Percentiles rank a stretch among this genome's conserved stretches.
phyloP scores from a whole-genome alignment of 2,113 vertebrate genomes.

The Asarcornis scutulata region DNA sequence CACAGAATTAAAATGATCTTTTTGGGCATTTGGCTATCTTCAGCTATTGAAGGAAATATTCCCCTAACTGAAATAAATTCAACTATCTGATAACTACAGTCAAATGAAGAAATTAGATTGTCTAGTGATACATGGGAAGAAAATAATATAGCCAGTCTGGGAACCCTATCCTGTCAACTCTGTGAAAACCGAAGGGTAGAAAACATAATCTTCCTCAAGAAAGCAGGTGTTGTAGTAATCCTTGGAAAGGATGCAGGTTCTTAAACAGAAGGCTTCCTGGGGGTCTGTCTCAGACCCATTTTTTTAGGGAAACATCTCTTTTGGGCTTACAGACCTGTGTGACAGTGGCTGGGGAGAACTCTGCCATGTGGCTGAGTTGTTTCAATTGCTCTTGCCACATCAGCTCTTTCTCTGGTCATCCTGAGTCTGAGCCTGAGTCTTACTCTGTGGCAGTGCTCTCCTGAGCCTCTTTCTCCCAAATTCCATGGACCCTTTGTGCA shows the following conservation, averaged over 20 bases:
- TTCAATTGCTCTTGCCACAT: not conserved
- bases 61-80: not conserved
- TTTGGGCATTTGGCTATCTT: not conserved
- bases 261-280: not conserved
- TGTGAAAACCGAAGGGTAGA: not conserved
- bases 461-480: not conserved
- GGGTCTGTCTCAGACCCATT: not conserved
- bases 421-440: not conserved
- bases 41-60: not conserved
- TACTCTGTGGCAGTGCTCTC: not conserved
- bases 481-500: not conserved
- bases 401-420: not conserved
- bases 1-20: not conserved
- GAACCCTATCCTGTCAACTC: not conserved
- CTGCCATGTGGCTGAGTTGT: not conserved
- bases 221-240: not conserved
- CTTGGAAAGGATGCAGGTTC: not conserved
- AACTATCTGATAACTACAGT: not conserved
- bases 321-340: not conserved
- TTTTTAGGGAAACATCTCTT: not conserved
- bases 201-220: not conserved
- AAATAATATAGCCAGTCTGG: not conserved
- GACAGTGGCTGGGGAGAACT: not conserved
- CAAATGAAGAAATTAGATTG: not conserved
- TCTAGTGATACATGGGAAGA: not conserved